Base-by-base conservation (phyloP, 1,140 invertebrate genomes). In the Varroa destructor region DNA sequence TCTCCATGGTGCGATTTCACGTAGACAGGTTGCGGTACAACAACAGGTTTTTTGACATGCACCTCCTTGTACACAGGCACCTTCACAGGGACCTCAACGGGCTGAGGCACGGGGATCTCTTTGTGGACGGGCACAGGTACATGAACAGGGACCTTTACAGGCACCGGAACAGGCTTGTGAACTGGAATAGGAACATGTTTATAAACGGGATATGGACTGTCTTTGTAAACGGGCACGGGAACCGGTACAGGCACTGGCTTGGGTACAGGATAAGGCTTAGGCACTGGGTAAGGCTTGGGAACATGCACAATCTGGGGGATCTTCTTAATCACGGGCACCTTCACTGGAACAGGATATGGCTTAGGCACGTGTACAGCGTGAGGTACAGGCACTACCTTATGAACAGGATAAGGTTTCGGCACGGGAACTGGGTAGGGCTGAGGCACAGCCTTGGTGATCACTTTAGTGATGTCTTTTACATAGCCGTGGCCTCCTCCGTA, bases 241-340 rank as follows among this genome's bases (percentile, higher is more conserved):
- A 67, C 61, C 40, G 61, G 61, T 14, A 67, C 61, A 1, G 61
- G 61, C 10, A 67, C 36, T 14, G 37, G 40, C 61, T 67, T 67
- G 61, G 40, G 61, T 12, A 67, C 61, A 1, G 61, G 61, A 46
- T 67, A 67, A 10, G 61, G 61, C 61, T 67, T 67, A 40, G 61
- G 61, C 12, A 67, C 61, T 12, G 61, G 61, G 61, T 67, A 67
- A 37, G 61, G 61, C 46, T 67, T 67, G 61, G 61, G 61, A 2
- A 67, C 61, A 37, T 67, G 61, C 61, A 67, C 61, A 46, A 67
- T 67, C 61, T 67, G 61, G 46, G 61, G 61, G 37, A 67, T 67
- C 61, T 37, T 67, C 61, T 67, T 67, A 40, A 67, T 46, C 14
- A 67, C 61, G 61, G 61, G 61, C 40, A 67, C 61, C 61, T 67